Percentiles rank a stretch among this genome's conserved stretches.
Evolutionary conservation across 2,797 vertebrate genomes (phyloP).

Genomic region (Botia kubotai): DNA sequence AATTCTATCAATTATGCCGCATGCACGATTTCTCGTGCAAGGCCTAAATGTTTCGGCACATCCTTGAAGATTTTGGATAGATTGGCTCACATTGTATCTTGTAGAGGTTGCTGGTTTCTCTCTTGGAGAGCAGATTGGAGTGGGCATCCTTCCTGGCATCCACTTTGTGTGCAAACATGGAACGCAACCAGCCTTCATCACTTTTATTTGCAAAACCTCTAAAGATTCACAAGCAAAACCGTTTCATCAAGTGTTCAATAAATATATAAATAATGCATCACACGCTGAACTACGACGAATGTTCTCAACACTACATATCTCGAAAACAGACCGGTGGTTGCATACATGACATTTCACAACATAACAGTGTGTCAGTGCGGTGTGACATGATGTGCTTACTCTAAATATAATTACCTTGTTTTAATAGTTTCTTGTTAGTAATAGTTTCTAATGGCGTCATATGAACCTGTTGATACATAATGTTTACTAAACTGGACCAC

Average conservation of each 20-base stretch:
- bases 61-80: slow-evolving; percentile 22
- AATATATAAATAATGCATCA: slow-evolving; percentile 19
- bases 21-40: slow-evolving; percentile 36
- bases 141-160: slow-evolving; percentile 95
- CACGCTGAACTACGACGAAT: not conserved
- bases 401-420: not conserved
- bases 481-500: too few relatives aligned
- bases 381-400: not conserved
- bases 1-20: slow-evolving; percentile 21
- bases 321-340: not conserved
- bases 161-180: slow-evolving; percentile 90
- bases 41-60: slow-evolving; percentile 15
- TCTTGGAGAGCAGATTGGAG: slow-evolving; percentile 96
- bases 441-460: too few relatives aligned
- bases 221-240: slow-evolving; percentile 44
- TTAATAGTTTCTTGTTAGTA: not conserved
- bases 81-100: slow-evolving; percentile 92
- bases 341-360: not conserved
- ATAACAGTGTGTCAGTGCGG: not conserved
- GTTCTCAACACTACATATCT: too few relatives aligned
- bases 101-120: slow-evolving; percentile 93
- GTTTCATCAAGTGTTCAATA: slow-evolving; percentile 34
- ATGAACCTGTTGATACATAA: not conserved
- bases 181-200: slow-evolving; percentile 92
- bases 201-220: slow-evolving; percentile 73